Evolutionary conservation across 2,113 vertebrate genomes (phyloP).

Genomic region (Sardina pilchardus): DNA sequence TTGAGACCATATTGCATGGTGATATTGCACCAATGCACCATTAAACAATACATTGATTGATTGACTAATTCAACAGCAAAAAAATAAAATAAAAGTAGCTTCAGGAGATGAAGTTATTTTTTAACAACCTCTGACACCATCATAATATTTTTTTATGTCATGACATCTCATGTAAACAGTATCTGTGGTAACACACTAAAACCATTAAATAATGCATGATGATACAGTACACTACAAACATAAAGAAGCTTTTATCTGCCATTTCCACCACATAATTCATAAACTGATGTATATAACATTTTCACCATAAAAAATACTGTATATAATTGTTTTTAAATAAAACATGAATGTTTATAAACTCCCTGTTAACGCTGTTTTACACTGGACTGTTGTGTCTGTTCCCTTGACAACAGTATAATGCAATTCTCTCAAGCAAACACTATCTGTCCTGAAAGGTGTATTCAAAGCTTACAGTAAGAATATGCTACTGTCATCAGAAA

Average conservation of each 20-base stretch:
- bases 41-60: no score
- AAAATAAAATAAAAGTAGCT: not conserved
- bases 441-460: not conserved
- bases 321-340: not conserved
- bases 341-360: not conserved
- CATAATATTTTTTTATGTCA: not conserved
- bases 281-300: not conserved
- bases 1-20: no score
- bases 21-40: no score
- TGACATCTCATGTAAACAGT: not conserved
- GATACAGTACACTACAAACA: not conserved
- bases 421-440: not conserved
- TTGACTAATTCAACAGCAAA: not conserved
- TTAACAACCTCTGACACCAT: not conserved
- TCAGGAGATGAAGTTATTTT: not conserved
- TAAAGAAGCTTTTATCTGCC: not conserved
- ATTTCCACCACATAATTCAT: not conserved
- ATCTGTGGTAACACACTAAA: not conserved
- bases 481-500: not conserved
- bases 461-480: not conserved
- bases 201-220: not conserved
- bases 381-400: slow-evolving; percentile 62
- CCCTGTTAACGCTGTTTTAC: not conserved
- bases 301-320: not conserved
- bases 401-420: slow-evolving; percentile 62